Base-by-base conservation (phyloP, 2,888 invertebrate genomes). In the Heliconius erato region DNA sequence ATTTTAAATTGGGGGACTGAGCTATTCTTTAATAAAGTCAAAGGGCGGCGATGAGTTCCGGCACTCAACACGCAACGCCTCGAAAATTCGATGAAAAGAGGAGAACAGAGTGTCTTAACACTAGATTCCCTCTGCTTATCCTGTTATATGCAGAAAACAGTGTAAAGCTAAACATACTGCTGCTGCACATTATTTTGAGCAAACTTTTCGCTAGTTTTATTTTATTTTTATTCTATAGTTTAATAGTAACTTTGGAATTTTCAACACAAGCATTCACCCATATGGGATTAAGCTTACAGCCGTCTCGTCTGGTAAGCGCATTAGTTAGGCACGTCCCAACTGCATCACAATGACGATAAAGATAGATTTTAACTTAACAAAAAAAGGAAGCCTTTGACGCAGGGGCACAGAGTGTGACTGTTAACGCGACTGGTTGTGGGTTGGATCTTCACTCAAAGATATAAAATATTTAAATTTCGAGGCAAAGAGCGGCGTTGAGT, bases 221-320 rank as follows among this genome's bases (percentile, higher is more conserved):
- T 40, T 11, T 11, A 11, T 40, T 40, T 40, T 40, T 40, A 11
- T 40, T 40, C 40, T 40, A 9, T 40, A 11, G 71, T 44, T 69
- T 26, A 72, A 6, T 72, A 40, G 12, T 40, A 72, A 72, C n/a
- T 72, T 72, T 26, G 71, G 44, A 72, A 72, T 72, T 72, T 72
- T 49, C 44, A 72, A 72, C 44, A 16, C 72, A 72, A 72, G 49
- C 19, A 49, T 72, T 44, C 44, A 26, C 72, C 44, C 72, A 9
- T 72, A 26, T 49, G 44, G 26, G 26, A 72, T 72, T 49, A 72
- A 72, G 72, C 40, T 44, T 71, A 71, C 7, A 71, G 71, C 40
- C 35, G 35, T 40, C 72, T 72, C 44, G 72, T 72, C 40, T 72
- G n/a, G 44, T 72, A 72, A 72, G 72, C 72, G 72, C 44, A 72